Evolutionary conservation across 2,888 invertebrate species (phyloP).

Genomic region (Entomobrya proxima): DNA sequence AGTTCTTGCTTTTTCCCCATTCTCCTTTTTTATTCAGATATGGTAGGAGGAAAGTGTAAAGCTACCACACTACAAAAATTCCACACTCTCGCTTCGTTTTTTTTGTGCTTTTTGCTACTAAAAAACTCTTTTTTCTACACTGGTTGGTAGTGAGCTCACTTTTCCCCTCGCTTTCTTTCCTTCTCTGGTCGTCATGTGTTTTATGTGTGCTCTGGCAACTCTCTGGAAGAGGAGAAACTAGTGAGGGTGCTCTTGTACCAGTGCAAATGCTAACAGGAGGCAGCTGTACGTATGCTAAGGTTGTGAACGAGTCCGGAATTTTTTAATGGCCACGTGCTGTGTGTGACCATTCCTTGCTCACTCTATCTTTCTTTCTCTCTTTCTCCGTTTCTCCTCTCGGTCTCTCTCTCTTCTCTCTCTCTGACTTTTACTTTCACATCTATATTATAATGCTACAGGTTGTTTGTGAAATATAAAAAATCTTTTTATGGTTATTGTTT

Average conservation of each 20-base stretch:
- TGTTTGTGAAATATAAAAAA: slow-evolving; percentile 64
- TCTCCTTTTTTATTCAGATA: slow-evolving; percentile 17
- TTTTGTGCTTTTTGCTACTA: slow-evolving; percentile 12
- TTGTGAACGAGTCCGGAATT: slow-evolving; percentile 71
- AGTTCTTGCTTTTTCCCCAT: not conserved
- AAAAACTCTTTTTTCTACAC: slow-evolving; percentile 19
- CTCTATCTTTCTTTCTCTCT: slow-evolving; percentile 33
- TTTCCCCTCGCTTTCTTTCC: slow-evolving; percentile 16
- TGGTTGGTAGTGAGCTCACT: no score
- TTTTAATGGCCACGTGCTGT: slow-evolving; percentile 75
- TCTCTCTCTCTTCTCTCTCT: slow-evolving; percentile 35
- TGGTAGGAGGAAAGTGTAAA: not conserved
- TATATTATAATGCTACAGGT: slow-evolving; percentile 73
- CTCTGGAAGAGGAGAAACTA: slow-evolving; percentile 37
- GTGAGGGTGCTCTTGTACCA: slow-evolving; percentile 17
- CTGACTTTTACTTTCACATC: slow-evolving; percentile 53
- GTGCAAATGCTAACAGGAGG: slow-evolving; percentile 45
- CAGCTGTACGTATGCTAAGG: slow-evolving; percentile 53
- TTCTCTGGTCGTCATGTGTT: slow-evolving; percentile 56
- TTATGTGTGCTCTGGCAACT: slow-evolving; percentile 39
- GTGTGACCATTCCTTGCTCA: slow-evolving; percentile 68
- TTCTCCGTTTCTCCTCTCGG: slow-evolving; percentile 24
- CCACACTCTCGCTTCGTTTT: slow-evolving; percentile 35
- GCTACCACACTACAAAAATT: slow-evolving; percentile 41
- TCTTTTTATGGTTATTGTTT: slow-evolving; percentile 41